Conservation (phyloP, 2,113 vertebrate genomes). For the Poicephalus gulielmi region DNA sequence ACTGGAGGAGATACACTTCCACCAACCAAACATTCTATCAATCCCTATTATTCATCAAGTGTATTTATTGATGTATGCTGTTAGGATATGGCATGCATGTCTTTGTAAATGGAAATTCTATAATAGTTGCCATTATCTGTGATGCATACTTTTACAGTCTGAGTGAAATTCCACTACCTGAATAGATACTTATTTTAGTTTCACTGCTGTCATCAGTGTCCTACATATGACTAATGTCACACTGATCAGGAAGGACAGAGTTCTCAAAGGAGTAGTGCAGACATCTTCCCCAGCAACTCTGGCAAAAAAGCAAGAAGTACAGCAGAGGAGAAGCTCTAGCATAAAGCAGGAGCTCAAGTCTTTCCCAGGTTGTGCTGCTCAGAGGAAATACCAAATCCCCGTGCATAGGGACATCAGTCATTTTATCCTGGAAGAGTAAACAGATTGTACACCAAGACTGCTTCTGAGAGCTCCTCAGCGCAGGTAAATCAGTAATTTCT, state of each 20-base stretch:
- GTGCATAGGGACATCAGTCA: background rate
- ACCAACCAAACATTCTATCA: background rate
- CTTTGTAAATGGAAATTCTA: background rate
- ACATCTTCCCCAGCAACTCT: background rate
- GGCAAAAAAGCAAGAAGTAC: background rate
- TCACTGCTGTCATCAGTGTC: background rate
- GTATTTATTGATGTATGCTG: background rate
- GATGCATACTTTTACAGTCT: fast-evolving
- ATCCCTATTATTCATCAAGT: background rate
- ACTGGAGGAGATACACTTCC: background rate
- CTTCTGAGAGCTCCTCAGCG: conserved; percentile 32
- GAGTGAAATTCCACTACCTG: background rate
- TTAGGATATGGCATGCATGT: background rate
- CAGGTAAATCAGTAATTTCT: conserved; percentile 56
- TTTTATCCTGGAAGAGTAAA: conserved; percentile 30
- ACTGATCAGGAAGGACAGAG: background rate
- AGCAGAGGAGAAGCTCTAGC: background rate
- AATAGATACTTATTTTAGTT: background rate
- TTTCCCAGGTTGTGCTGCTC: background rate
- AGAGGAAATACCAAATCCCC: background rate
- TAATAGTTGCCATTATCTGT: background rate
- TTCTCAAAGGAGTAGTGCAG: background rate
- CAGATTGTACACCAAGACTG: background rate
- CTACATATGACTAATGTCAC: background rate
- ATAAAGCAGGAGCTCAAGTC: background rate